A percentile compares a stretch with the other conserved stretches of the same genome.
Conservation (phyloP, 2,113 vertebrate genomes). For the Bungarus multicinctus region DNA sequence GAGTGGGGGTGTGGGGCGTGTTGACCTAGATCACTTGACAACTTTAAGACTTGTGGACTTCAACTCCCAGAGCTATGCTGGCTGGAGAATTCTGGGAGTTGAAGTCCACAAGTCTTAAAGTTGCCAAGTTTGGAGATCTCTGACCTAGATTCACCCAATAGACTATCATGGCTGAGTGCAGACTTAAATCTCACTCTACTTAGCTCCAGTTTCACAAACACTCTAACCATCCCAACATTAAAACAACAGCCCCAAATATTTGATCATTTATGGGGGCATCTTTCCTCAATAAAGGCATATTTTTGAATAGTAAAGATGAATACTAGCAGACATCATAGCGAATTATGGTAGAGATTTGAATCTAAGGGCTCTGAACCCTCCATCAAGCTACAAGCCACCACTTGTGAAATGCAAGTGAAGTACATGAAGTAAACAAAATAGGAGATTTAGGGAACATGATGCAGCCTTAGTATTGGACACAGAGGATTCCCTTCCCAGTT, state of each 20-base stretch:
- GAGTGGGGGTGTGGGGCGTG: no score
- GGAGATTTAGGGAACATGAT: not conserved
- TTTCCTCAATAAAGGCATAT: not conserved
- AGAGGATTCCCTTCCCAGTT: not conserved
- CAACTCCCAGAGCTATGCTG: no score
- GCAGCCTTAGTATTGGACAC: not conserved
- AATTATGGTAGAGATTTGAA: not conserved
- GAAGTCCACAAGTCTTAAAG: no score
- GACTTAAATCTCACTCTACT: not conserved
- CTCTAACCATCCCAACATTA: not conserved
- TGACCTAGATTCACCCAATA: not conserved
- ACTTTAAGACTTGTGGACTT: no score
- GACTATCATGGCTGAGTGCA: not conserved
- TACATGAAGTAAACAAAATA: not conserved
- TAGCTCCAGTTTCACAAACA: not conserved
- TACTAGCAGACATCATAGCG: not conserved
- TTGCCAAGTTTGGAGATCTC: no score
- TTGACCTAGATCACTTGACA: no score
- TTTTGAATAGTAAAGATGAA: not conserved
- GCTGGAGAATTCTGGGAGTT: no score
- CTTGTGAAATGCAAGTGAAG: not conserved
- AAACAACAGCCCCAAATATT: not conserved
- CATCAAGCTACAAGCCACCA: no score
- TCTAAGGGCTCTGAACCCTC: not conserved
- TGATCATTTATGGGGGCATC: not conserved